A percentile compares a stretch with the other conserved stretches of the same genome.
phyloP scores from a whole-genome alignment of 2,888 invertebrate genomes.

The Nycteola revayana region DNA sequence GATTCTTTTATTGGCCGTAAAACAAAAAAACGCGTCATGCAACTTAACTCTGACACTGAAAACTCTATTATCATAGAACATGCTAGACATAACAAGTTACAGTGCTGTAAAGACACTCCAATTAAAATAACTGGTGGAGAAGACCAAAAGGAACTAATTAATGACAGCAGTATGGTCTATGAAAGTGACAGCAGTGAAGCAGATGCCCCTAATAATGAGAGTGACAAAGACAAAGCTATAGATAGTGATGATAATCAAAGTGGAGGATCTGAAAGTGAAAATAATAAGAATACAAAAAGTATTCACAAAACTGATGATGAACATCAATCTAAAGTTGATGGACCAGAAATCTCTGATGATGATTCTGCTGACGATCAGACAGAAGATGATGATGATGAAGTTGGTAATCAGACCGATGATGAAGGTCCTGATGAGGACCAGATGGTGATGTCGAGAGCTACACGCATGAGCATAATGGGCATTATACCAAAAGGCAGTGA shows the following conservation, averaged over 20 bases:
- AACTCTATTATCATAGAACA: constrained; percentile 67
- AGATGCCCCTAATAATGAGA: neutral
- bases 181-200: neutral
- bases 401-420: constrained; percentile 32
- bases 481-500: constrained; percentile 60
- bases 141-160: constrained; percentile 1
- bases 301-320: neutral
- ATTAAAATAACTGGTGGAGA: constrained; percentile 42
- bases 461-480: constrained; percentile 77
- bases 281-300: constrained; percentile 13
- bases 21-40: constrained; percentile 61
- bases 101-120: constrained; percentile 65
- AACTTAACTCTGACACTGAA: constrained; percentile 67
- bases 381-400: constrained; percentile 13
- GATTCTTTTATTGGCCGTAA: constrained; percentile 45
- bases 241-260: constrained; percentile 1
- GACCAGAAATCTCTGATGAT: neutral
- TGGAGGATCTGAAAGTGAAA: constrained; percentile 7
- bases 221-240: neutral
- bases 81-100: constrained; percentile 50
- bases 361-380: constrained; percentile 1
- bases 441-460: constrained; percentile 72
- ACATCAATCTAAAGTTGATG: neutral
- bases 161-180: constrained; percentile 11
- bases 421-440: constrained; percentile 64